phyloP scores from a whole-genome alignment of 2,888 invertebrate genomes.

The Leucania comma region DNA sequence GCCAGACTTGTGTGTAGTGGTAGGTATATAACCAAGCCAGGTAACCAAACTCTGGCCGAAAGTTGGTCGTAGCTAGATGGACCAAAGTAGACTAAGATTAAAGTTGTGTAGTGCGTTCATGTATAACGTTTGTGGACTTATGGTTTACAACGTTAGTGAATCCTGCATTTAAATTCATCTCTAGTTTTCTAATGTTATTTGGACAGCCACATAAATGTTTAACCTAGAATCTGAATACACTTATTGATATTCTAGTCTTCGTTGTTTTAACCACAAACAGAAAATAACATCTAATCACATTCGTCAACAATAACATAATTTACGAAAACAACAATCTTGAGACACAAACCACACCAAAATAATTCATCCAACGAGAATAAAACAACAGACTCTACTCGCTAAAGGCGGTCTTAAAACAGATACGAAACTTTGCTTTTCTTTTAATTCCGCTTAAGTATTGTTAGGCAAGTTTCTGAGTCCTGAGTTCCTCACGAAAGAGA shows the following conservation, averaged over 20 bases:
- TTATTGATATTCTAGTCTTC: background rate
- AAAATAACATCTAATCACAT: constrained; percentile 30
- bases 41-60: constrained; percentile 41
- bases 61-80: constrained; percentile 37
- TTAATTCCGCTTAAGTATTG: constrained; percentile 72
- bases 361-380: constrained; percentile 65
- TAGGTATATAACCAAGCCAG: constrained; percentile 24
- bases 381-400: constrained; percentile 64
- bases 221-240: too few relatives aligned
- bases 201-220: background rate
- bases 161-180: background rate
- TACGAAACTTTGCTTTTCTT: constrained; percentile 72
- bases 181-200: background rate
- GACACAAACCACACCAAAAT: constrained; percentile 54
- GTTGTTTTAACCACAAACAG: constrained; percentile 8
- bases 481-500: constrained; percentile 63
- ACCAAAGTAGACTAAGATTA: constrained; percentile 16
- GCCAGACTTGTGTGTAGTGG: constrained; percentile 30
- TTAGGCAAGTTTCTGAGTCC: constrained; percentile 68
- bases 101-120: constrained; percentile 28
- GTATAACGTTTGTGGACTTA: constrained; percentile 15
- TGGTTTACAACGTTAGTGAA: background rate
- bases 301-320: constrained; percentile 43
- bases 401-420: constrained; percentile 62
- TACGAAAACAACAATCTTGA: constrained; percentile 49